These are phyloP conservation scores for Theonella swinhoei DNA, from an alignment of 37 sponge, comb jelly and placozoan species.

Conservation along the genomic window DNA sequence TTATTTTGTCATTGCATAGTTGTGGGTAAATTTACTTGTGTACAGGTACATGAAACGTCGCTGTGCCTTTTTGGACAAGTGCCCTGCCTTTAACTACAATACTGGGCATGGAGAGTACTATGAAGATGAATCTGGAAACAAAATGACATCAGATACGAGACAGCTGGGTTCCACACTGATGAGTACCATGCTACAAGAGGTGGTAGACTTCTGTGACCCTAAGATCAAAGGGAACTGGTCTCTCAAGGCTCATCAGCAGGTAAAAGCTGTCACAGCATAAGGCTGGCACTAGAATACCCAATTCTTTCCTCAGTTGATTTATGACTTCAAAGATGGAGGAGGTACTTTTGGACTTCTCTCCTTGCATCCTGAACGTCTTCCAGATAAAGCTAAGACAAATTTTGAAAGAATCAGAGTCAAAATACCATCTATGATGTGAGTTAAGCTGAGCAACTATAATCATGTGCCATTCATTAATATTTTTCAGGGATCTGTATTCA, in stretches of 20 bases:
- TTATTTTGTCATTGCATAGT: no score
- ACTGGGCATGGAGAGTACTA: conserved; percentile 12
- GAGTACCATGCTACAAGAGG: conserved; percentile 83
- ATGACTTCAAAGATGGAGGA: no score
- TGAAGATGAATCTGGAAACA: conserved; percentile 27
- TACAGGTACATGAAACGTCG: conserved; percentile 77
- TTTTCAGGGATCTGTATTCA: conserved; percentile 34
- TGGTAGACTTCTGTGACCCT: conserved; percentile 69
- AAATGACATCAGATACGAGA: conserved; percentile 44
- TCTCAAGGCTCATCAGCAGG: conserved; percentile 70
- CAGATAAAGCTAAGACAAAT: not conserved
- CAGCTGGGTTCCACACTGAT: conserved; percentile 83
- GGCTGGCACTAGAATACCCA: not conserved
- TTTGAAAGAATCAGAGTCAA: conserved; percentile 17
- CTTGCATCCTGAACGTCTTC: conserved; percentile 38
- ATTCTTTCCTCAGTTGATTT: not conserved
- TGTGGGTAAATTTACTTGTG: no score
- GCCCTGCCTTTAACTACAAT: conserved; percentile 68
- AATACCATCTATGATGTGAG: conserved; percentile 22
- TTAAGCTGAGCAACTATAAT: not conserved
- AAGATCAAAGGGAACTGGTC: conserved; percentile 65
- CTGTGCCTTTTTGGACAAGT: conserved; percentile 55
- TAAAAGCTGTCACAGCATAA: no score
- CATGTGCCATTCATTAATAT: not conserved
- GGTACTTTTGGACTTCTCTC: conserved; percentile 32